These are phyloP conservation scores for Empidonax traillii DNA, from an alignment of 2,113 vertebrate genomes.

Conservation along the genomic window DNA sequence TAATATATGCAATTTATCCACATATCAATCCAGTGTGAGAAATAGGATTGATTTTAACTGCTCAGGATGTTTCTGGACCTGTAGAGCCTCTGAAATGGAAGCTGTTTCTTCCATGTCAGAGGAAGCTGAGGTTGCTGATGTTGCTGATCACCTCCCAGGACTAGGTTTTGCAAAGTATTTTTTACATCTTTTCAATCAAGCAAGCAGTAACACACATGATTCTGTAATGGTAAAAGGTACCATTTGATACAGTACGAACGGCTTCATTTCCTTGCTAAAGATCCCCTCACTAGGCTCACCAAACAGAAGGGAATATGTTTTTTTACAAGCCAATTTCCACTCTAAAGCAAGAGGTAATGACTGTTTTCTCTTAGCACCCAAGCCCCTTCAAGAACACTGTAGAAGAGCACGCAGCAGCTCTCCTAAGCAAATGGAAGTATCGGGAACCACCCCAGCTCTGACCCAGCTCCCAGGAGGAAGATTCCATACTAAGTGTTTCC, in stretches of 20 bases:
- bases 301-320: not conserved
- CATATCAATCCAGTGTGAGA: not conserved
- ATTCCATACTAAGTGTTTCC: not conserved
- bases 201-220: slow-evolving; percentile 20
- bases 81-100: not conserved
- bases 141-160: not conserved
- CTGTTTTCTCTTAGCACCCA: not conserved
- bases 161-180: slow-evolving; percentile 24
- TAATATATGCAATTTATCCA: not conserved
- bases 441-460: not conserved
- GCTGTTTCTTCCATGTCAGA: not conserved
- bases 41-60: not conserved
- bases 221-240: not conserved
- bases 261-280: not conserved
- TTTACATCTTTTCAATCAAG: not conserved
- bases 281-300: not conserved
- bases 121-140: not conserved
- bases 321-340: not conserved
- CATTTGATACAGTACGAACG: not conserved
- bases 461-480: not conserved
- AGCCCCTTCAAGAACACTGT: not conserved
- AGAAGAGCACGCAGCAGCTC: not conserved
- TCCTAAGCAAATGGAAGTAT: not conserved
- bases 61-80: not conserved
- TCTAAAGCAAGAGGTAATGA: not conserved